Evolutionary conservation across 2,888 invertebrate genomes (phyloP), one percentile per base, ranked within the genome.

Genomic region (Stenoptilia bipunctidactyla): DNA sequence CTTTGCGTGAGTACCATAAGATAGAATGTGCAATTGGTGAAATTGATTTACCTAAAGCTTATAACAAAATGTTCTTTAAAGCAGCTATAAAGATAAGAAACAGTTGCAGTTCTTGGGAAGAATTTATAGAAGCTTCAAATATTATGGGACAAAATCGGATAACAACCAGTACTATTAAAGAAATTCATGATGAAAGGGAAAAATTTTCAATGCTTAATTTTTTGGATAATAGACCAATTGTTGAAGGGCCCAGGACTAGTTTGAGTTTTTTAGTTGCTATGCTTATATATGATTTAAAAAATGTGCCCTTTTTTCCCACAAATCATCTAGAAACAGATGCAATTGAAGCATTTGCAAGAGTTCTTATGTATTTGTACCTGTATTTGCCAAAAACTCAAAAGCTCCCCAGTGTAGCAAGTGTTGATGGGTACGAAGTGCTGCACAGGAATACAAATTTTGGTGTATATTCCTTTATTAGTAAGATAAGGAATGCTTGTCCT

Each of bases 21-120:
- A 40, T 47, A 39, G 57, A 56, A 44, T 59, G 59, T 37, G 20
- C 44, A 6, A 42, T 55, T n/a, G 37, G 51, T 12, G 40, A 45
- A 2, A 5, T 43, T 2, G n/a, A 14, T 12, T 1, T 13, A 47
- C 2, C 34, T 15, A 39, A 34, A 5, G 33, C 35, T 1, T 27
- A 38, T 12, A 13, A 34, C 4, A 36, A 38, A 12, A 39, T 51
- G 14, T 43, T 42, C 30, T 5, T 58, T 0, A 54, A 47, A 44
- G 44, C 53, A 10, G 42, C 46, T 14, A 36, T 59, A 2, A 57
- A 54, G 42, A 36, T 58, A 10, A 51, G 30, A 34, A 36, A 39
- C 6, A 33, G 37, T 14, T 48, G 44, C 30, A 40, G 44, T 15
- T 39, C 49, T 1, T 59, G 58, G 59, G 36, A 45, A 0, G 48